Conservation (phyloP, 2,888 invertebrate genomes). For the Tipula vernalis region DNA sequence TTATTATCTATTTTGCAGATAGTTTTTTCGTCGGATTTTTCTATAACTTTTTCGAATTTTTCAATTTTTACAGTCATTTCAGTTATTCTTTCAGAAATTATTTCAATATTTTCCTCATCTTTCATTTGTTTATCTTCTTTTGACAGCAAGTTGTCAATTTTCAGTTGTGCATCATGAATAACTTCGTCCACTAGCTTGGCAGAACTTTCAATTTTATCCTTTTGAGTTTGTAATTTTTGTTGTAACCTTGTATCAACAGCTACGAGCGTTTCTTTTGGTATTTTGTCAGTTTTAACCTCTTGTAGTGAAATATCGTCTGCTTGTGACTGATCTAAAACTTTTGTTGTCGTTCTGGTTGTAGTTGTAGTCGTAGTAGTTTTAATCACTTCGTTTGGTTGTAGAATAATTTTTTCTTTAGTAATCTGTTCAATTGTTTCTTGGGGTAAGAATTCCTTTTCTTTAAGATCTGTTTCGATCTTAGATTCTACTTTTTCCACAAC, state of each 20-base stretch:
- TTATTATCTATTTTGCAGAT: neutral
- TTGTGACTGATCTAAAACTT: slow-evolving; percentile 14
- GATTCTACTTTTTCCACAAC: slow-evolving; percentile 17
- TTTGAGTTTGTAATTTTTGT: slow-evolving; percentile 16
- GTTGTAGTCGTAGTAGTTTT: slow-evolving; percentile 12
- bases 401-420: slow-evolving; percentile 17
- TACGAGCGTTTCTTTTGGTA: neutral
- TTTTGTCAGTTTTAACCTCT: neutral
- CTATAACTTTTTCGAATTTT: slow-evolving; percentile 7
- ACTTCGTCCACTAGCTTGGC: slow-evolving; percentile 1
- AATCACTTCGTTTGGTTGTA: neutral
- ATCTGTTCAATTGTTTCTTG: slow-evolving; percentile 19
- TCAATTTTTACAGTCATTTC: slow-evolving; percentile 8
- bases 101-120: neutral
- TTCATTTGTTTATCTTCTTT: slow-evolving; percentile 8
- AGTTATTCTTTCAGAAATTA: neutral
- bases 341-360: slow-evolving; percentile 8
- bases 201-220: slow-evolving; percentile 18
- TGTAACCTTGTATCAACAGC: slow-evolving; percentile 17
- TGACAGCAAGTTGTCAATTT: neutral
- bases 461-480: slow-evolving; percentile 10
- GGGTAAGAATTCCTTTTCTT: neutral
- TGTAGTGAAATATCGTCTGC: slow-evolving; percentile 18
- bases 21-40: neutral
- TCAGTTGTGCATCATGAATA: slow-evolving; percentile 1